Evolutionary conservation across 2,888 invertebrate genomes (phyloP).

Genomic region (Platycheirus albimanus): DNA sequence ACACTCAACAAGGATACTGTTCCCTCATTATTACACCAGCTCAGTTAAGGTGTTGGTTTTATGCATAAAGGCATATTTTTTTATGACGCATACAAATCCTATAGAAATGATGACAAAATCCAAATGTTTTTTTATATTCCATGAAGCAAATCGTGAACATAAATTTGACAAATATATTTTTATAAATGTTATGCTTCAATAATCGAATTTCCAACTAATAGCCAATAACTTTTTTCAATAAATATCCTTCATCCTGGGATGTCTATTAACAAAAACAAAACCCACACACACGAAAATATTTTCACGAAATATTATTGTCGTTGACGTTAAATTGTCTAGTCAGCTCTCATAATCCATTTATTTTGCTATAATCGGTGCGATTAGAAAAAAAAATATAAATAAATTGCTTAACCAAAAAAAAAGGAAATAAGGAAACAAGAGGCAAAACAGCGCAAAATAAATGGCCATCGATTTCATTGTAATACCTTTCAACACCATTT

Average conservation of each 20-base stretch:
- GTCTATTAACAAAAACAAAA: not conserved
- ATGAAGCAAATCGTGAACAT: too few relatives aligned
- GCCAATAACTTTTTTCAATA: not conserved
- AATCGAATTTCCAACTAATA: not conserved
- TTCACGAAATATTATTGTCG: not conserved
- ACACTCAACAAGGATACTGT: too few relatives aligned
- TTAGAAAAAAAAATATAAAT: not conserved
- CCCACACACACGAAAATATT: not conserved
- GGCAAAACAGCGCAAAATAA: slow-evolving; percentile 11
- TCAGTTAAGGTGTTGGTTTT: too few relatives aligned
- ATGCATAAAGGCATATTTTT: too few relatives aligned
- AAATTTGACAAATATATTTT: not conserved
- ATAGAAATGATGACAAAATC: too few relatives aligned
- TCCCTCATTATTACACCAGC: too few relatives aligned
- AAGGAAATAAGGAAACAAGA: too few relatives aligned
- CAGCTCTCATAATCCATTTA: not conserved
- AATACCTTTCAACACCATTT: slow-evolving; percentile 38
- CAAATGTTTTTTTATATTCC: too few relatives aligned
- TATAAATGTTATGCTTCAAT: not conserved
- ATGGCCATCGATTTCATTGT: slow-evolving; percentile 26
- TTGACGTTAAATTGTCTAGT: slow-evolving; percentile 22
- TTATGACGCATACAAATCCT: too few relatives aligned
- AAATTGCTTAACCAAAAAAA: not conserved
- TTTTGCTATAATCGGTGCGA: slow-evolving; percentile 5
- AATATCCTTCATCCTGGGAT: not conserved